Percentiles rank a stretch among this genome's conserved stretches.
These are phyloP conservation scores for Myathropa florea DNA, from an alignment of 2,888 invertebrate species.

Conservation along the genomic window DNA sequence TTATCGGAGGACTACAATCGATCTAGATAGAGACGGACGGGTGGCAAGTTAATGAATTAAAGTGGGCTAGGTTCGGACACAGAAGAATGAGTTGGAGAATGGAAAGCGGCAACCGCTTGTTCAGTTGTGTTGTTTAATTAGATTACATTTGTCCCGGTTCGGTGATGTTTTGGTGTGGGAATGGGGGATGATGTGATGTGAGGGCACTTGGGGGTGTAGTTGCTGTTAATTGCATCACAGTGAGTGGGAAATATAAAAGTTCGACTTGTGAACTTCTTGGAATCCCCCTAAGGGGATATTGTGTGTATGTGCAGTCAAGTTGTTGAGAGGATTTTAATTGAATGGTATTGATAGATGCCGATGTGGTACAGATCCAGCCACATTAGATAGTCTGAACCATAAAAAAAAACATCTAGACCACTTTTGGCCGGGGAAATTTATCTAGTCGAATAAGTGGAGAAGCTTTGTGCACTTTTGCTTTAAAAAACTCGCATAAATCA, in stretches of 20 bases:
- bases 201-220: not conserved
- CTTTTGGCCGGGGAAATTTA: too few species aligned
- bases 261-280: not conserved
- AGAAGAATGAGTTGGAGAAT: constrained; percentile 15
- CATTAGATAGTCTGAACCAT: too few species aligned
- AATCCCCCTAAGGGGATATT: too few species aligned
- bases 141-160: constrained; percentile 32
- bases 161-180: not conserved
- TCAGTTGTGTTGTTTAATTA: constrained; percentile 34
- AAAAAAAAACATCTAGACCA: too few species aligned
- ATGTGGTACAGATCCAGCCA: too few species aligned
- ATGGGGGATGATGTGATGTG: too few species aligned
- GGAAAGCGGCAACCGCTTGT: constrained; percentile 18
- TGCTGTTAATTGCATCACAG: not conserved
- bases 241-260: not conserved
- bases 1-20: constrained; percentile 61
- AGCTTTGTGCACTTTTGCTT: too few species aligned
- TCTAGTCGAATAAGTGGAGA: too few species aligned
- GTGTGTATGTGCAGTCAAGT: too few species aligned
- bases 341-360: too few species aligned
- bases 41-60: constrained; percentile 67
- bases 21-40: constrained; percentile 50
- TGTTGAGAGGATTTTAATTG: too few species aligned
- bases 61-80: constrained; percentile 34
- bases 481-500: too few species aligned